Base-by-base conservation (phyloP, 2,797 vertebrate genomes). In the Neopelma chrysocephalum region DNA sequence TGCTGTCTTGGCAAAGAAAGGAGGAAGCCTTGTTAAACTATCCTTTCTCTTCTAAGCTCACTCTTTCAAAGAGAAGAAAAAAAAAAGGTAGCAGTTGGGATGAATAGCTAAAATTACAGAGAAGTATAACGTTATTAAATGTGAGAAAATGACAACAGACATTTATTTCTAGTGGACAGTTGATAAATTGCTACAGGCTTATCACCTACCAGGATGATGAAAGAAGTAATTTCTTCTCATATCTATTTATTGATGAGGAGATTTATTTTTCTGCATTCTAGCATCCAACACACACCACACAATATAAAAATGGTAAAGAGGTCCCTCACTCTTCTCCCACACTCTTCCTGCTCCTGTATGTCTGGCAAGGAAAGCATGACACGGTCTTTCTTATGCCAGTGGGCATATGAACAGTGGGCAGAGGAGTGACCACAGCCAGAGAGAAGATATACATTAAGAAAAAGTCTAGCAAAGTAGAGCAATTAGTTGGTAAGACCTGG, bases 121-220 rank as follows among this genome's bases (percentile, higher is more conserved):
- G 6, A 82, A 51, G 42, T 89, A 50, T 75, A 42, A 90, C 54
- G 32, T 79, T 95, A 90, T 90, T 95, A 89, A 64, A 92, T 90
- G 40, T 85, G 61, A 92, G 71, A 80, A 82, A 85, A 76, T 61
- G 27, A 88, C 83, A 97, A 90, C 48, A 92, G 78, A 77, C 16
- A 45, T 89, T 84, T 90, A 71, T 84, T 96, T 94, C 75, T 68
- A 62, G 68, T 42, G 68, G 83, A 86, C 70, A 76, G 62, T 32
- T 95, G 85, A 94, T 91, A 91, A 95, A 96, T 90, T 58, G 40
- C 69, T 94, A 34, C 80, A 93, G 65, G 78, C 62, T 95, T 95
- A 96, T 92, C 88, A 89, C 36, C 83, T 61, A 73, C 78, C 78
- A 71, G 22, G 80, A 77, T 47, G 81, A 94, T 75, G 50, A 93